Conservation (phyloP, 2,113 vertebrate species). For the Ptilonorhynchus violaceus region DNA sequence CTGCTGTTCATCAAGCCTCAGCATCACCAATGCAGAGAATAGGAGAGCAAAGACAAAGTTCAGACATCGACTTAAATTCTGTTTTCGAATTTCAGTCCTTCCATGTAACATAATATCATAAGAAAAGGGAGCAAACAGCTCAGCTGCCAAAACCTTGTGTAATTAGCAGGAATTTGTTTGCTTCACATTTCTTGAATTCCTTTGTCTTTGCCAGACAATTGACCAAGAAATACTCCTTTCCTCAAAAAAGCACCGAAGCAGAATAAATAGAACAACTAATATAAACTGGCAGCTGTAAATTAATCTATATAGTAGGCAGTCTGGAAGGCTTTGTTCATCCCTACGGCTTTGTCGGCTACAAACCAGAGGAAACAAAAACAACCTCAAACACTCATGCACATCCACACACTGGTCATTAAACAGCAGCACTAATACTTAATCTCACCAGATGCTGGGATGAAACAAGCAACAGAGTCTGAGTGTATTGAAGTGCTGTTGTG, state of each 20-base stretch:
- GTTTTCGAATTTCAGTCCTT: not conserved
- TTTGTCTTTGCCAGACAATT: conserved; percentile 33
- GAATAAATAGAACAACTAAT: conserved; percentile 58
- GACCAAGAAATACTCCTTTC: conserved; percentile 27
- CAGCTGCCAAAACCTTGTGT: conserved; percentile 4
- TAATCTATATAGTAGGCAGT: conserved; percentile 9
- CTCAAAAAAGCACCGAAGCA: conserved; percentile 39
- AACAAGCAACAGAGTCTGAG: not conserved
- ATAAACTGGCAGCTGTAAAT: conserved; percentile 51
- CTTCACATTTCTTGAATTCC: conserved; percentile 44
- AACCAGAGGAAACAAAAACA: conserved; percentile 30
- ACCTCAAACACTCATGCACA: conserved; percentile 5
- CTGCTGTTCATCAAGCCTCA: not conserved
- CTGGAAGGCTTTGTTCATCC: conserved; percentile 15
- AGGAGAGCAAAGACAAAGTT: not conserved
- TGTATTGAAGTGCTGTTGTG: not conserved
- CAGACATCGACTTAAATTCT: not conserved
- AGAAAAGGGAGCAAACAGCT: not conserved
- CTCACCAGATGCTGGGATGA: conserved; percentile 1
- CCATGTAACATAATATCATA: not conserved
- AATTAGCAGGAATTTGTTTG: conserved; percentile 20
- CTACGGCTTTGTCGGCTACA: not conserved
- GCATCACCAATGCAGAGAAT: not conserved
- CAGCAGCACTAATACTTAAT: conserved; percentile 17
- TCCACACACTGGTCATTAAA: conserved; percentile 18